Evolutionary conservation across 2,888 invertebrate species (phyloP).

Genomic region (Hemithea aestivaria): DNA sequence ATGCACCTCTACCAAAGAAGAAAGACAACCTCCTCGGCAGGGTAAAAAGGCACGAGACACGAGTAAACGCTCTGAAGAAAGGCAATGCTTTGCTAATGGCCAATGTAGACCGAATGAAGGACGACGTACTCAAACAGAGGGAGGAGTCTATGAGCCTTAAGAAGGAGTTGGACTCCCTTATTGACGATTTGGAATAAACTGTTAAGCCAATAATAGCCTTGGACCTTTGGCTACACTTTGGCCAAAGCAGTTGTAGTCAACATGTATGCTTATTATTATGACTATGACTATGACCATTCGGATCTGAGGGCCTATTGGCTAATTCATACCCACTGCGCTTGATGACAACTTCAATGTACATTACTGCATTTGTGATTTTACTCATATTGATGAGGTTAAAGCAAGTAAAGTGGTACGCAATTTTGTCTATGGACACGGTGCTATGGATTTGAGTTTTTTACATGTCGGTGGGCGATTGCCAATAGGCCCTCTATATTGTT

Average conservation of each 20-base stretch:
- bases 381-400: too few relatives aligned
- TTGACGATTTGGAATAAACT: slow-evolving; percentile 88
- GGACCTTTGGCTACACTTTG: not conserved
- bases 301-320: too few relatives aligned
- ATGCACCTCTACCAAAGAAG: slow-evolving; percentile 82
- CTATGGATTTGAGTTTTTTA: too few relatives aligned
- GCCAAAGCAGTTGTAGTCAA: not conserved
- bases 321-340: too few relatives aligned
- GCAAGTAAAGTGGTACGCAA: too few relatives aligned
- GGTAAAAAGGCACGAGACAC: slow-evolving; percentile 87
- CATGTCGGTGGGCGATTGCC: too few relatives aligned
- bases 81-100: slow-evolving; percentile 93
- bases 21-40: slow-evolving; percentile 82
- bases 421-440: too few relatives aligned
- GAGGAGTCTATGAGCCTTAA: slow-evolving; percentile 88
- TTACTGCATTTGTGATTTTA: too few relatives aligned
- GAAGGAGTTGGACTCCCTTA: slow-evolving; percentile 91
- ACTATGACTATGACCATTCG: too few relatives aligned
- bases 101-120: slow-evolving; percentile 91
- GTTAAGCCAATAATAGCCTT: not conserved
- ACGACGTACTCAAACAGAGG: slow-evolving; percentile 90
- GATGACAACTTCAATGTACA: too few relatives aligned
- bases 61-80: slow-evolving; percentile 89
- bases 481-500: too few relatives aligned
- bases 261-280: not conserved